These are phyloP conservation scores for Pantherophis alleghaniensis DNA, from an alignment of 2,797 vertebrate species.

Conservation along the genomic window DNA sequence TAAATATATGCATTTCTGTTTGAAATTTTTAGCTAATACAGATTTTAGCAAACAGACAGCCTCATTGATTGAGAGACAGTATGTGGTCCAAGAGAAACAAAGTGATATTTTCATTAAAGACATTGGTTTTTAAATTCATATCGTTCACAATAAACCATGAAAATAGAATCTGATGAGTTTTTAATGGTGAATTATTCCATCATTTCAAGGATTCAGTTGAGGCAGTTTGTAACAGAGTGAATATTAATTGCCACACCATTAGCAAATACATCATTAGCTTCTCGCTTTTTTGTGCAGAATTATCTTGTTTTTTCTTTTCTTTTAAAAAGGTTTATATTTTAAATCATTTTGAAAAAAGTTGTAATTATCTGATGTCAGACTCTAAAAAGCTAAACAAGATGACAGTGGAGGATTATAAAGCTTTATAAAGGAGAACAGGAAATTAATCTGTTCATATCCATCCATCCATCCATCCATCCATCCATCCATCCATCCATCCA, in stretches of 20 bases:
- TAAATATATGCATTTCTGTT: not conserved
- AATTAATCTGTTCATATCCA: not conserved
- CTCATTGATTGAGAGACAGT: not conserved
- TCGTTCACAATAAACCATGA: not conserved
- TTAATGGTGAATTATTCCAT: not conserved
- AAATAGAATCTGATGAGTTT: not conserved
- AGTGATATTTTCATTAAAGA: not conserved
- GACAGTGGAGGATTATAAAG: not conserved
- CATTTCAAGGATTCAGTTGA: not conserved
- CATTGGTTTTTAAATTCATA: not conserved
- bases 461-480: accelerated
- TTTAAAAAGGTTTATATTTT: not conserved
- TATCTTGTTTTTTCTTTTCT: not conserved
- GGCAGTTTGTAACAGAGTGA: not conserved
- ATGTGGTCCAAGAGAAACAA: not conserved
- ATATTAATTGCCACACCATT: not conserved
- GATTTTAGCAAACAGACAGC: not conserved
- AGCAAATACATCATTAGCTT: not conserved
- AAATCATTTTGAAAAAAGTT: not conserved
- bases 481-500: not conserved
- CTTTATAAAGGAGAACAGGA: not conserved
- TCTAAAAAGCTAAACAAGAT: not conserved
- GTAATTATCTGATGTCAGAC: not conserved
- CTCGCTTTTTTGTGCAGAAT: not conserved
- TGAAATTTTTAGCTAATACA: not conserved